Evolutionary conservation across 2,888 invertebrate genomes (phyloP), one percentile per base, ranked within the genome.

Genomic region (Drosophila prostipennis): DNA sequence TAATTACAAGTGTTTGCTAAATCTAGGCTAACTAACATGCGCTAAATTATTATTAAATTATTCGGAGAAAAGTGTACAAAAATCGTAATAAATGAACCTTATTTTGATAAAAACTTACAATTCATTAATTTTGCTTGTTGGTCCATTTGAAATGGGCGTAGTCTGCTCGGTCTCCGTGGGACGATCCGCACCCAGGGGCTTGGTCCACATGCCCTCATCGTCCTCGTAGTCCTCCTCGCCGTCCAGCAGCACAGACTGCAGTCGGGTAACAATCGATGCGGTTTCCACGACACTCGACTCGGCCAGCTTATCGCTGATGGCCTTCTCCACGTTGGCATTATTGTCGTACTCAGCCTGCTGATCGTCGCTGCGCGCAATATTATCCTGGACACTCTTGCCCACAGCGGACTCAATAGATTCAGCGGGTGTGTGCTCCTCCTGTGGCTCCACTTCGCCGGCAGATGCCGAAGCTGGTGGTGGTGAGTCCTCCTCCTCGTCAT

Each of bases 181-280:
- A 53, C 72, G 76, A 56, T 72, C 79, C 49, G 72, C 78, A n/a
- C 90, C 90, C 23, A 90, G 60, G n/a, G 90, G 90, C 59, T 90
- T 90, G 26, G 90, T 90, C 90, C 90, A 90, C 89, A 90, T 90
- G 55, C 90, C 90, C 54, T 90, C 90, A 53, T 90, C 90, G 59
- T 90, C 90, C 65, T 90, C 90, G 39, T 85, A 85, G 23, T 86
- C 89, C 34, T 90, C 90, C 37, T 84, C 84, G 49, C 88, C 83
- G 53, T 80, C 79, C n/a, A 89, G 70, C 57, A 86, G 49, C 46
- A 89, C 89, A 29, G 88, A 85, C 49, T 83, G 83, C 48, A 89
- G 26, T 14, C 82, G 76, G 23, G 76, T 84, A 0, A 82, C 82
- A 16, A 87, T 67, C 6, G 83, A 76, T 37, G 76, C 70, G 3